A percentile compares a stretch with the other conserved stretches of the same genome.
Conservation (phyloP, 2,888 invertebrate species). For the Heliconius ethilla region DNA sequence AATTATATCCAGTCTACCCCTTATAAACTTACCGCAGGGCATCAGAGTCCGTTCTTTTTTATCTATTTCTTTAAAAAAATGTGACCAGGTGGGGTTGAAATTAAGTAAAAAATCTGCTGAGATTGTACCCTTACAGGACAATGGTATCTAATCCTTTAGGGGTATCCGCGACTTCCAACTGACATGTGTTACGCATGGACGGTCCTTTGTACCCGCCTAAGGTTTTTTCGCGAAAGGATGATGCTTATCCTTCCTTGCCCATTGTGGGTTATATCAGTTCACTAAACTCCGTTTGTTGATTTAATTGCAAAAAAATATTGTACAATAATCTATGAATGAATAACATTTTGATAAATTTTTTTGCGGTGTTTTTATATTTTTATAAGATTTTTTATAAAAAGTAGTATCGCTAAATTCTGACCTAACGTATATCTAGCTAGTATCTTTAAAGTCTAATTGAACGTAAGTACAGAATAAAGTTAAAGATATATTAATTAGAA, state of each 20-base stretch:
- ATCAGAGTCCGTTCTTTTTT: conserved; percentile 22
- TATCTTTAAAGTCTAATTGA: no score
- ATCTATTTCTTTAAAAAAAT: conserved; percentile 66
- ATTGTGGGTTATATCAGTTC: conserved; percentile 41
- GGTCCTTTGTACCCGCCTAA: conserved; percentile 52
- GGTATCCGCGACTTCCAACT: conserved; percentile 55
- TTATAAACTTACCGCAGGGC: conserved; percentile 50
- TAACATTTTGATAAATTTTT: conserved; percentile 25
- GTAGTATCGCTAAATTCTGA: no score
- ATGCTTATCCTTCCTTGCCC: conserved; percentile 37
- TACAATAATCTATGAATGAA: conserved; percentile 19
- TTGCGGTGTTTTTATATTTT: no score
- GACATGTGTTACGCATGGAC: conserved; percentile 72
- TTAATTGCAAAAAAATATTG: conserved; percentile 24
- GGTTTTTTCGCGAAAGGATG: conserved; percentile 48
- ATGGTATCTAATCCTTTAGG: conserved; percentile 58
- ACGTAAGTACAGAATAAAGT: no score
- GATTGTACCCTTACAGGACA: conserved; percentile 52
- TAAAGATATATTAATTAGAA: no score
- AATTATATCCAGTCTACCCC: conserved; percentile 64
- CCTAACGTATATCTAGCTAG: no score
- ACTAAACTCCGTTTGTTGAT: conserved; percentile 20
- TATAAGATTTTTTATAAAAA: no score
- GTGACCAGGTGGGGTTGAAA: conserved; percentile 67
- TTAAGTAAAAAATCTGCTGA: conserved; percentile 54